A percentile compares a stretch with the other conserved stretches of the same genome.
These are phyloP conservation scores for Cyclophora punctaria DNA, from an alignment of 2,888 invertebrate genomes.

Conservation along the genomic window DNA sequence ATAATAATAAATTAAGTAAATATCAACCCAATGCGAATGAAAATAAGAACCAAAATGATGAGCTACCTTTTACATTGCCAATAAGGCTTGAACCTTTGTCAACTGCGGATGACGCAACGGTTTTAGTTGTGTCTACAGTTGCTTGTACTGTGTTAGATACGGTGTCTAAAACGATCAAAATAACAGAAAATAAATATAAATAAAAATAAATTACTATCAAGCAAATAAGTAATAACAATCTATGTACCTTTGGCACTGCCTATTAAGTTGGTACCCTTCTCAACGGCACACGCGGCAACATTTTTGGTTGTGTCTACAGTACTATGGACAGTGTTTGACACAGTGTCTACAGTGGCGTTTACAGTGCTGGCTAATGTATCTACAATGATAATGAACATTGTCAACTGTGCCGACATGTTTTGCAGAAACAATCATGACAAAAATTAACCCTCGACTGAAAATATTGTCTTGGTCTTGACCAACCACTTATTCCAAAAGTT, in stretches of 20 bases:
- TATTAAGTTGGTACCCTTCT: slow-evolving; percentile 34
- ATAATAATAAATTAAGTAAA: background rate
- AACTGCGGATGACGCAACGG: slow-evolving; percentile 24
- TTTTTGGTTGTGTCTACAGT: slow-evolving; percentile 44
- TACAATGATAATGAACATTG: slow-evolving; percentile 8
- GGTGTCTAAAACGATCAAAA: slow-evolving; percentile 3
- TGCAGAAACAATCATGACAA: no score
- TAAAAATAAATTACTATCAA: background rate
- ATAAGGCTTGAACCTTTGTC: slow-evolving; percentile 29
- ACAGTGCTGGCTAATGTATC: slow-evolving; percentile 38
- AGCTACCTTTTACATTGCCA: slow-evolving; percentile 28
- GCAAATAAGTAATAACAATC: background rate
- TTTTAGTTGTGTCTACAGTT: slow-evolving; percentile 28
- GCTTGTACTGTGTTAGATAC: slow-evolving; percentile 19
- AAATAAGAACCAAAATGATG: background rate
- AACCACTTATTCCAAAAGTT: no score
- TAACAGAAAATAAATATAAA: background rate
- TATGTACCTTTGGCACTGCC: slow-evolving; percentile 36
- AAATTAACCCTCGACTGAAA: no score
- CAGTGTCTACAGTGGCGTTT: slow-evolving; percentile 37
- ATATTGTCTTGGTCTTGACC: no score
- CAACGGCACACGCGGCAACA: slow-evolving; percentile 34
- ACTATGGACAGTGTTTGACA: slow-evolving; percentile 25
- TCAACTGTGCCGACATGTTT: no score
- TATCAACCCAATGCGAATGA: background rate